Conservation (phyloP, 2,797 vertebrate species). For the Pteronotus mesoamericanus region DNA sequence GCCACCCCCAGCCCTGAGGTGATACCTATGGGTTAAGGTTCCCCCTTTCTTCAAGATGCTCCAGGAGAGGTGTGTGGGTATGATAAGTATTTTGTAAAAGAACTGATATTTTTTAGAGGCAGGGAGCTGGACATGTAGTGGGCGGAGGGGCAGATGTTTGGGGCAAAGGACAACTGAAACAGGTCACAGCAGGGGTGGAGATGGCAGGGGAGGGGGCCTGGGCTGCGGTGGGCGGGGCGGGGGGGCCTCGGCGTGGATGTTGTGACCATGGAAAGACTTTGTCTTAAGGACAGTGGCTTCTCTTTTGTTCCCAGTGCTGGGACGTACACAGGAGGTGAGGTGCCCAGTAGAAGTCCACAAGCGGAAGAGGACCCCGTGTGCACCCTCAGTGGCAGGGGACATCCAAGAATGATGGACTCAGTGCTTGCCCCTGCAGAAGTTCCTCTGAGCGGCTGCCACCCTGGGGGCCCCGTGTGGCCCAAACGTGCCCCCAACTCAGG, state of each 20-base stretch:
- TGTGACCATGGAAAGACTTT: not conserved
- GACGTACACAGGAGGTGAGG: accelerated
- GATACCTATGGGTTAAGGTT: not conserved
- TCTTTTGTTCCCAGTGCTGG: not conserved
- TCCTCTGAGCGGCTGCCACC: not conserved
- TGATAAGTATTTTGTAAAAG: not conserved
- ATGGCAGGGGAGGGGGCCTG: not conserved
- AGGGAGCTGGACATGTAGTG: no score
- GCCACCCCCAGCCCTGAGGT: accelerated
- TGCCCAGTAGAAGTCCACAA: not conserved
- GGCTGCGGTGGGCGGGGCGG: not conserved
- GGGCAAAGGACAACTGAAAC: not conserved
- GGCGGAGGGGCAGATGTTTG: not conserved
- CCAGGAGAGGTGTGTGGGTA: not conserved
- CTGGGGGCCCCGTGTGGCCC: not conserved
- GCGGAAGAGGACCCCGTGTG: not conserved
- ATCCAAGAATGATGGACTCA: not conserved
- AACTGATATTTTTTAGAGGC: not conserved
- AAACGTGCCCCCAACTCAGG: not conserved
- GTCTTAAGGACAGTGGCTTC: no score
- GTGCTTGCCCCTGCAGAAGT: no score
- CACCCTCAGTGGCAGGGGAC: not conserved
- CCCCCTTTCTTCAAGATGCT: accelerated
- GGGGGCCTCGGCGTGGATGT: not conserved
- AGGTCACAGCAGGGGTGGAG: no score